A percentile compares a stretch with the other conserved stretches of the same genome.
Conservation (phyloP, 2,113 vertebrate species). For the Chaetops frenatus region DNA sequence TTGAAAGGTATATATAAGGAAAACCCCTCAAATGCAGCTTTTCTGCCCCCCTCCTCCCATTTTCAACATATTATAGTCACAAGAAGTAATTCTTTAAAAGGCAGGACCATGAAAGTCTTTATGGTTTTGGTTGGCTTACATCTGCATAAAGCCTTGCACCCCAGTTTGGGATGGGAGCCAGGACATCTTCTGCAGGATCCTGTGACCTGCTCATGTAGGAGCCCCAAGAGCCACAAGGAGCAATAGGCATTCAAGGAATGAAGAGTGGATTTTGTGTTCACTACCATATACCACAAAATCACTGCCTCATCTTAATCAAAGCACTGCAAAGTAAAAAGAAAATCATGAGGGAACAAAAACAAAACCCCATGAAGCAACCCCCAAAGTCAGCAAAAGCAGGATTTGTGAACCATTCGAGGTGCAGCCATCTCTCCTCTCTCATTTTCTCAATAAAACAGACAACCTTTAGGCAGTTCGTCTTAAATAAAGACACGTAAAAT, state of each 20-base stretch:
- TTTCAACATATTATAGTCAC: neutral
- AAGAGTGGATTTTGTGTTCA: neutral
- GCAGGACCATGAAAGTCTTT: neutral
- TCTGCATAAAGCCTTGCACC: neutral
- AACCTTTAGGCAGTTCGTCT: neutral
- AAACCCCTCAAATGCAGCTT: neutral
- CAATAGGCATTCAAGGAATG: neutral
- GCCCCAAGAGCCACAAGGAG: neutral
- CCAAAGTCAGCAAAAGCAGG: neutral
- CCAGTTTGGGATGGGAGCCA: neutral
- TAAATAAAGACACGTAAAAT: neutral
- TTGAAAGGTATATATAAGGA: neutral
- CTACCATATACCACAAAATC: neutral
- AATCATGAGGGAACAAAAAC: neutral
- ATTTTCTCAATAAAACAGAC: neutral
- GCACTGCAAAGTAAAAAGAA: neutral
- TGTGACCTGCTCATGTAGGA: neutral
- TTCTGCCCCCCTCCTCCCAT: neutral
- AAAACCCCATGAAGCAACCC: rapidly evolving
- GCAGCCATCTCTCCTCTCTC: neutral
- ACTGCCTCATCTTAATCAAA: neutral
- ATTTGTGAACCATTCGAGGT: neutral
- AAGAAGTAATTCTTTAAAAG: neutral
- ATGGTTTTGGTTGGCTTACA: neutral
- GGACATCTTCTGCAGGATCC: neutral